Evolutionary conservation across 2,797 vertebrate genomes (phyloP), one percentile per base, ranked within the genome.

Genomic region (Tolypeutes matacus): DNA sequence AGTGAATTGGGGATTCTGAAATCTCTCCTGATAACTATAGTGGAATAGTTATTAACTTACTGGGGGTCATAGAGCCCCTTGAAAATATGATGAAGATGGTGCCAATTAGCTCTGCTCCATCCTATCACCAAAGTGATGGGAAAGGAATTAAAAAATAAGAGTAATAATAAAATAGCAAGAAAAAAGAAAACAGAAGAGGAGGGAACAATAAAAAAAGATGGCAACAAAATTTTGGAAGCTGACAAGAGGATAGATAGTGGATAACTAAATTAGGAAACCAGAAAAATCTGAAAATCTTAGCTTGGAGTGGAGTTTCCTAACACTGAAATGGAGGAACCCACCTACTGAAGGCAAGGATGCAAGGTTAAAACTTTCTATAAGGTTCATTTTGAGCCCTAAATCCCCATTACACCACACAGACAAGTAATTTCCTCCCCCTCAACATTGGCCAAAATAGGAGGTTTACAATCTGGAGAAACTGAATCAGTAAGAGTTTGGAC

Each of bases 151-250:
- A 31, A 21, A 64, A 31, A 4, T 29, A 64, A n/a, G 13, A 64
- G 15, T 7, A 31, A 27, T 31, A 31, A 15, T 65, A 17, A n/a
- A 65, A 65, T 20, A 56, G 53, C 53, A 65, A 78, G 67, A 62
- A 77, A 90, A 84, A 21, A 60, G 51, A 85, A 23, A 95, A 78
- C 11, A 91, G 62, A 5, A 90, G 39, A 86, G 7, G 27, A 65
- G n/a, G 14, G 17, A 91, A 85, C 0, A 46, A 17, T 18, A 70
- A 60, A 64, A 82, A 85, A 17, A 86, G 42, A 75, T n/a, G n/a
- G 17, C 14, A 65, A 62, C 42, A 83, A 89, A 84, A 67, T 21
- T 86, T 31, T 56, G 31, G 42, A 82, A 83, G 20, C 17, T 78
- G 62, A 42, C 7, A 78, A 72, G 83, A 93, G 58, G 27, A 39